phyloP scores from a whole-genome alignment of 2,888 invertebrate genomes.

The Gnatocerus cornutus region DNA sequence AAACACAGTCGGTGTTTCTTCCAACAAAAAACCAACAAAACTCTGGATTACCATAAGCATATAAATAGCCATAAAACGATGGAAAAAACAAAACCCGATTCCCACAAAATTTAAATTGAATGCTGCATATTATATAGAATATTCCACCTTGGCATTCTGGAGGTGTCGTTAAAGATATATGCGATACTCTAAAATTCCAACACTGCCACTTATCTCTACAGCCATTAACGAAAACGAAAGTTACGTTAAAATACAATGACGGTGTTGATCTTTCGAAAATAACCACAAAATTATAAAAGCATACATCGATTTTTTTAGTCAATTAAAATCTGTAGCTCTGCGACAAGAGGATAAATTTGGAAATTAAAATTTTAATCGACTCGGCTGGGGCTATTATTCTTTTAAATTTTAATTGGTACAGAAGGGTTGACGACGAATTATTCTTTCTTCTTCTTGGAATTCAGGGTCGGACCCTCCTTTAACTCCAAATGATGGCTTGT shows the following conservation, averaged over 20 bases:
- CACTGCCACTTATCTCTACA: conserved; percentile 64
- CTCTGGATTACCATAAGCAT: conserved; percentile 66
- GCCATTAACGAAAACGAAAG: conserved; percentile 67
- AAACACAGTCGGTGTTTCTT: conserved; percentile 60
- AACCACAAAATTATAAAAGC: conserved; percentile 52
- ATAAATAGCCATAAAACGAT: conserved; percentile 68
- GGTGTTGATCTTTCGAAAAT: conserved; percentile 57
- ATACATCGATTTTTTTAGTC: conserved; percentile 12
- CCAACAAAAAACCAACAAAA: conserved; percentile 63
- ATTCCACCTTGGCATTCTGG: conserved; percentile 67
- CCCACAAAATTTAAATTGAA: conserved; percentile 69
- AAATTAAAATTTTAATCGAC: conserved; percentile 52
- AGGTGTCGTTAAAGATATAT: conserved; percentile 68
- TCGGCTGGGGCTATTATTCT: conserved; percentile 53
- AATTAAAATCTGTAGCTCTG: conserved; percentile 21
- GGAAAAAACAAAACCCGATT: conserved; percentile 66
- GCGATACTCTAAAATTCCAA: conserved; percentile 65
- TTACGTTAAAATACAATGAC: conserved; percentile 61
- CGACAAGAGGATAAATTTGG: conserved; percentile 29
- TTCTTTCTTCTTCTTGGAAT: conserved; percentile 43
- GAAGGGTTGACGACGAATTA: conserved; percentile 53
- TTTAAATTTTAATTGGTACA: conserved; percentile 58
- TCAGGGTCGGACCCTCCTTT: conserved; percentile 40
- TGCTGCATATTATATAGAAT: conserved; percentile 69
- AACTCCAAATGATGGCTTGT: conserved; percentile 49